Evolutionary conservation across 2,113 vertebrate species (phyloP).

Genomic region (Oncorhynchus tshawytscha): DNA sequence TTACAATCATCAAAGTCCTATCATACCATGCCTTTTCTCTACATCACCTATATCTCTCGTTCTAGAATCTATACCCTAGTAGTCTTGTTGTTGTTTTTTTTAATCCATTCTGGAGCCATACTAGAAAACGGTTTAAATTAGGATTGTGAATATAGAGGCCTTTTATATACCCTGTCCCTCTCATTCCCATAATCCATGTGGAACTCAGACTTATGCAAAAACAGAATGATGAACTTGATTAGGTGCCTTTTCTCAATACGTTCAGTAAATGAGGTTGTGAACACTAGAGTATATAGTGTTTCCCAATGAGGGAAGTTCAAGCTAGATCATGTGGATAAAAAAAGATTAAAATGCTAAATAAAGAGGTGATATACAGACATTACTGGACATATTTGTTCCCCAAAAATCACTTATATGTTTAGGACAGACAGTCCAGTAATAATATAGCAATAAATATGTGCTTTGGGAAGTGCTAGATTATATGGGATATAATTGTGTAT

Average conservation of each 20-base stretch:
- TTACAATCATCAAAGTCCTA: too few relatives aligned
- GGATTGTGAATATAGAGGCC: background rate
- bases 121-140: constrained; percentile 27
- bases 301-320: background rate
- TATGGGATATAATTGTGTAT: background rate
- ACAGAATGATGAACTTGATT: background rate
- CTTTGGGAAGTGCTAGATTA: background rate
- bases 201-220: background rate
- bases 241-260: background rate
- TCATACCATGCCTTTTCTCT: background rate
- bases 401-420: background rate
- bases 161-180: background rate
- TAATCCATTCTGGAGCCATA: background rate
- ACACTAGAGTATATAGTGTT: background rate
- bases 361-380: background rate
- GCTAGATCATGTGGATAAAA: background rate
- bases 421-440: background rate
- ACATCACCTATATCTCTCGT: background rate
- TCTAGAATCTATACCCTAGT: background rate
- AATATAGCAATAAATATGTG: constrained; percentile 1
- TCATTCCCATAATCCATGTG: background rate
- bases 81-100: background rate
- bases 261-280: background rate
- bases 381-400: background rate
- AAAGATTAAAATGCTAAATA: background rate